Conservation (phyloP, 2,797 vertebrate species). For the Artibeus jamaicensis region DNA sequence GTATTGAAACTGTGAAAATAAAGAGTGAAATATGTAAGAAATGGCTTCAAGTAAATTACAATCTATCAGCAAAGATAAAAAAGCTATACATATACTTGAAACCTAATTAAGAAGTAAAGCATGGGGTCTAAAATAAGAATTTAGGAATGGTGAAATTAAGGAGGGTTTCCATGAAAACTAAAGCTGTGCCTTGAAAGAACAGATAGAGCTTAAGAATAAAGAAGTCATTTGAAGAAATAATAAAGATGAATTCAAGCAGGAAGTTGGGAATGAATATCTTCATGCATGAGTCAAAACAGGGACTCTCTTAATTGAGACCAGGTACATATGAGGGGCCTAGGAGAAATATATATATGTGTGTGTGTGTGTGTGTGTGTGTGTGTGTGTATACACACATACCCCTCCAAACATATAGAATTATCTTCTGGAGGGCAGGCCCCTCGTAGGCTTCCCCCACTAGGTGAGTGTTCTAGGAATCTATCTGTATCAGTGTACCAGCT, state of each 20-base stretch:
- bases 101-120: neutral
- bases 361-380: too few relatives aligned
- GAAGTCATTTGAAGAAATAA: neutral
- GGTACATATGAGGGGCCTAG: neutral
- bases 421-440: too few relatives aligned
- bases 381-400: too few relatives aligned
- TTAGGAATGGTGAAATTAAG: neutral
- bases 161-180: neutral
- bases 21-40: neutral
- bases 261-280: neutral
- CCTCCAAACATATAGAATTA: too few relatives aligned
- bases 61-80: neutral
- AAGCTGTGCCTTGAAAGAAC: neutral
- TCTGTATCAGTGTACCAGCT: too few relatives aligned
- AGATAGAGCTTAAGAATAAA: neutral
- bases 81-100: neutral
- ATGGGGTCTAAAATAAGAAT: neutral
- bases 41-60: neutral
- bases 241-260: neutral
- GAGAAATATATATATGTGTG: too few relatives aligned
- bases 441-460: too few relatives aligned
- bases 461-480: too few relatives aligned
- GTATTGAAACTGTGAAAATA: neutral
- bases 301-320: neutral
- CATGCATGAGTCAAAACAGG: neutral